Evolutionary conservation across 1,140 invertebrate species (phyloP).

Genomic region (Monochamus saltuarius): DNA sequence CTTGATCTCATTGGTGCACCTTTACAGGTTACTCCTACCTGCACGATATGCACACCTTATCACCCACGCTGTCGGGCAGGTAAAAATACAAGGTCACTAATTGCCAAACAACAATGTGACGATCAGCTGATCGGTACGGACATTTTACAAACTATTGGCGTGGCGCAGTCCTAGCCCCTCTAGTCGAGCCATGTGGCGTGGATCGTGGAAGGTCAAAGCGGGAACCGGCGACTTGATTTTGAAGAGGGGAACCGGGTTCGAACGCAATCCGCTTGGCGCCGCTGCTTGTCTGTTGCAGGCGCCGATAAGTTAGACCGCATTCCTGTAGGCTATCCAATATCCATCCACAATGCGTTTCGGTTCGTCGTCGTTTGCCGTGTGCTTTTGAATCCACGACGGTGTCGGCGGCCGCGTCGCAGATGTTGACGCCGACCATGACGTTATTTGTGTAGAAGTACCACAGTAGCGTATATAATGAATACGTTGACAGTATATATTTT

Average conservation of each 20-base stretch:
- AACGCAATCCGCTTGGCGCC: not conserved
- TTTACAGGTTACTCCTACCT: conserved; percentile 52
- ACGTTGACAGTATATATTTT: too few species aligned
- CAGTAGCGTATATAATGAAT: too few species aligned
- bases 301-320: too few species aligned
- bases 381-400: too few species aligned
- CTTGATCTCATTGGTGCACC: conserved; percentile 48
- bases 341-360: too few species aligned
- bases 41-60: conserved; percentile 25
- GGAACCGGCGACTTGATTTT: conserved; percentile 1
- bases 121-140: conserved; percentile 45
- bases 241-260: not conserved
- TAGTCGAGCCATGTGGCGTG: conserved; percentile 6
- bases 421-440: too few species aligned
- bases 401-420: too few species aligned
- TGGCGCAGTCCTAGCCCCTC: not conserved
- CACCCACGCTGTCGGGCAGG: conserved; percentile 12
- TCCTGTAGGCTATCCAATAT: too few species aligned
- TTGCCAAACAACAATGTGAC: not conserved
- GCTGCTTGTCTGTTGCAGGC: not conserved
- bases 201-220: not conserved
- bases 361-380: too few species aligned
- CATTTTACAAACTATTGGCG: conserved; percentile 32
- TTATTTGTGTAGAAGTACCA: too few species aligned
- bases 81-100: conserved; percentile 1